Conservation (phyloP, 2,113 vertebrate genomes). For the Catharus minimus region DNA sequence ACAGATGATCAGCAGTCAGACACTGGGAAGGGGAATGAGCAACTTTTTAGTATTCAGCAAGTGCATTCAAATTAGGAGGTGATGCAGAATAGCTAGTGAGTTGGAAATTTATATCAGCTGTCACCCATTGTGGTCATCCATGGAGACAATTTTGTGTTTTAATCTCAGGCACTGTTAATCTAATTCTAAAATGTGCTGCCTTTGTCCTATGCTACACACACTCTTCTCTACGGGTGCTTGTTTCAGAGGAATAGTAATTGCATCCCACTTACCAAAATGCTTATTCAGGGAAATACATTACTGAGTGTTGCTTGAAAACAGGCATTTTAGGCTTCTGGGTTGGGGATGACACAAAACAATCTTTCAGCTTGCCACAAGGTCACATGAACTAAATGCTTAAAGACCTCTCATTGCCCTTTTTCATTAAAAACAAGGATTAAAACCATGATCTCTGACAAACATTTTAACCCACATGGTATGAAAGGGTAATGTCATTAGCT, state of each 20-base stretch:
- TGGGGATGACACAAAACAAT: neutral
- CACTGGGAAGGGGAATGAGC: neutral
- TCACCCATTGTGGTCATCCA: neutral
- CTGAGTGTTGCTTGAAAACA: constrained; percentile 22
- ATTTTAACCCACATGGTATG: neutral
- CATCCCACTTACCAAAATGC: constrained; percentile 23
- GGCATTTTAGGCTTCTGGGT: constrained; percentile 37
- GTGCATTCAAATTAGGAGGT: neutral
- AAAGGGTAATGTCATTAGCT: constrained; percentile 8
- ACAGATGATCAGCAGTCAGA: neutral
- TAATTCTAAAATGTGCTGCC: neutral
- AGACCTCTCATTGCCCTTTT: neutral
- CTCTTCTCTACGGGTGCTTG: neutral
- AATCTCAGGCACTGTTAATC: neutral
- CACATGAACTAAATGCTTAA: neutral
- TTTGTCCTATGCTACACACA: neutral
- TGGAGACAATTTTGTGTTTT: neutral
- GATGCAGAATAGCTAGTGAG: neutral
- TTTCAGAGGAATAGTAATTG: constrained; percentile 45
- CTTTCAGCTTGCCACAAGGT: constrained; percentile 23
- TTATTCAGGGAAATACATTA: constrained; percentile 34
- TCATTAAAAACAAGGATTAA: constrained; percentile 16
- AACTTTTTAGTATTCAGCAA: neutral
- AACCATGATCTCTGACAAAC: neutral
- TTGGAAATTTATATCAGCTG: neutral